Percentiles rank a stretch among this genome's conserved stretches.
Evolutionary conservation across 1,140 invertebrate species (phyloP).

Genomic region (Bombus impatiens): DNA sequence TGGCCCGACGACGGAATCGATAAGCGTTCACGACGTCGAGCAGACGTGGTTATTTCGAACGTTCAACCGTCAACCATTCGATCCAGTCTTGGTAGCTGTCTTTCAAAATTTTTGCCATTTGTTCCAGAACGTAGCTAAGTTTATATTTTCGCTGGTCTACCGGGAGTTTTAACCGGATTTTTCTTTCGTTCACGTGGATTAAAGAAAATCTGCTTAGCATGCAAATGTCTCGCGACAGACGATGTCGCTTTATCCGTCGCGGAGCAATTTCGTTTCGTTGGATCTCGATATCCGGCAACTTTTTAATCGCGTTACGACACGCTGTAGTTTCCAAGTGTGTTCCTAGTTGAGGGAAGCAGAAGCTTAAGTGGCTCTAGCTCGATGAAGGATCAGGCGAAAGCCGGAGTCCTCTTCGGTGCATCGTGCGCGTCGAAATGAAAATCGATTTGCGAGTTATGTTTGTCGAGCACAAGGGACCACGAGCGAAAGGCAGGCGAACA

Average conservation of each 20-base stretch:
- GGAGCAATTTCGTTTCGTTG: neutral
- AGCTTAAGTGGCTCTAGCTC: neutral
- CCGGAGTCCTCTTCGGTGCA: neutral
- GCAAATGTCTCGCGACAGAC: neutral
- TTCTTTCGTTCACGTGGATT: constrained; percentile 4
- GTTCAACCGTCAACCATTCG: neutral
- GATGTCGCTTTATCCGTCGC: neutral
- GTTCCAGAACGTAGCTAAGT: neutral
- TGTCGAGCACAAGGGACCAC: neutral
- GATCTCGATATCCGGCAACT: neutral
- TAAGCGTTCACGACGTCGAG: neutral
- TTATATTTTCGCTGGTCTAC: neutral
- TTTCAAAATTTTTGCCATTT: neutral
- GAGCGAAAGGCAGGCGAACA: constrained; percentile 19
- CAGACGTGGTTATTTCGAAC: neutral
- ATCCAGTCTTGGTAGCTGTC: neutral
- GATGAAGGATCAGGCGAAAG: neutral
- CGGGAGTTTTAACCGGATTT: constrained; percentile 11
- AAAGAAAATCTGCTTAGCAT: neutral
- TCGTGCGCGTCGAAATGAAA: constrained; percentile 18
- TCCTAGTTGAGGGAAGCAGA: neutral
- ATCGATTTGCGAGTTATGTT: constrained; percentile 49
- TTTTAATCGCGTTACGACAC: constrained; percentile 1
- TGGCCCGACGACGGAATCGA: neutral
- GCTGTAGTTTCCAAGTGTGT: neutral